phyloP scores from a whole-genome alignment of 2,113 vertebrate genomes.

The Arvicanthis niloticus region DNA sequence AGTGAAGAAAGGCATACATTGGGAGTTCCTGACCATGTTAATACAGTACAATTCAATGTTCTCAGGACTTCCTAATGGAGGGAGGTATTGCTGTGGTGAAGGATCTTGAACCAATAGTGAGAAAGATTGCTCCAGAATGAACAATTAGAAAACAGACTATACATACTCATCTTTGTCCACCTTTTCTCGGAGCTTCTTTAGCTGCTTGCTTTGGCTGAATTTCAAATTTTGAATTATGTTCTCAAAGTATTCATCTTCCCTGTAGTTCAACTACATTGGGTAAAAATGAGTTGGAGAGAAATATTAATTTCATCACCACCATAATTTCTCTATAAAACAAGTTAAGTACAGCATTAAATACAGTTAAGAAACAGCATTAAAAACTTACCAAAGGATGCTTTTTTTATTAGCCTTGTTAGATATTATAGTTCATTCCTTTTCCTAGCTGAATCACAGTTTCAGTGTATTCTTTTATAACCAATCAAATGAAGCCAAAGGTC shows the following conservation, averaged over 20 bases:
- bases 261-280: constrained; percentile 90
- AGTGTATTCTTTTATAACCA: constrained; percentile 14
- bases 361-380: constrained; percentile 4
- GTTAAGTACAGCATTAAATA: no score
- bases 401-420: not conserved
- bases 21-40: not conserved
- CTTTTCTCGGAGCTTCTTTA: constrained; percentile 94
- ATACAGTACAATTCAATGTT: not conserved
- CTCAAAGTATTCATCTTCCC: constrained; percentile 95
- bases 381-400: not conserved
- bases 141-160: not conserved
- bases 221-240: constrained; percentile 94
- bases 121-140: not conserved
- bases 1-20: not conserved
- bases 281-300: constrained; percentile 27
- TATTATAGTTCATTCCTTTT: not conserved
- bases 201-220: constrained; percentile 92
- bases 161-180: constrained; percentile 98
- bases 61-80: not conserved
- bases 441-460: not conserved
- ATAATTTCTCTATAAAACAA: not conserved
- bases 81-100: not conserved
- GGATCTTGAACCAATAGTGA: not conserved
- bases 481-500: constrained; percentile 24
- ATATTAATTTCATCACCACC: not conserved